Conservation (phyloP, 2,888 invertebrate species). For the Clivina fossor region DNA sequence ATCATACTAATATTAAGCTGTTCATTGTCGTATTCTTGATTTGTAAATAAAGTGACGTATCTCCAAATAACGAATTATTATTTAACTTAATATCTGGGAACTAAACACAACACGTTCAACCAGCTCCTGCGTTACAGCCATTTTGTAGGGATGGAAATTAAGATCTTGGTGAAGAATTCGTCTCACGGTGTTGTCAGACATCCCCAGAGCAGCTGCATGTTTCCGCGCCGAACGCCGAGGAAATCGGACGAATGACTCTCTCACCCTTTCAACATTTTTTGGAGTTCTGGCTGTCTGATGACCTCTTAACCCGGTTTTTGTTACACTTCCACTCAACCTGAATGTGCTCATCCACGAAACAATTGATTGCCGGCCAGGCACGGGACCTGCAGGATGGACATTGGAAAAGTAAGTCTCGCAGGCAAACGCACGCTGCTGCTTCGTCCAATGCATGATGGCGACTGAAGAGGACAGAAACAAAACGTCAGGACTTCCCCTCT, state of each 20-base stretch:
- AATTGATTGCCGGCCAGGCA: conserved; percentile 24
- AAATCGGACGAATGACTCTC: conserved; percentile 38
- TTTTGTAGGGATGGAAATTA: conserved; percentile 41
- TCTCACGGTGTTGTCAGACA: conserved; percentile 37
- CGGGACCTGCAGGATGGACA: conserved; percentile 13
- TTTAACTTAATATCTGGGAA: no score
- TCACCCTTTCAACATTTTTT: conserved; percentile 5
- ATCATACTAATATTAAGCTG: no score
- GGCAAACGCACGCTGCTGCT: conserved; percentile 35
- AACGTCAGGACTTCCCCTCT: conserved; percentile 24
- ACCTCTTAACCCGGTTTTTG: not conserved
- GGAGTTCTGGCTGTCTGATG: conserved; percentile 3
- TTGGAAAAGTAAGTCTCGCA: conserved; percentile 33
- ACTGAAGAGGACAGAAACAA: no score
- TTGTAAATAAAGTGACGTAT: no score
- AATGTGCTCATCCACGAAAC: not conserved
- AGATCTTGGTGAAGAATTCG: conserved; percentile 41
- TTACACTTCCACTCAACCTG: not conserved
- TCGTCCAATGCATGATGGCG: conserved; percentile 35
- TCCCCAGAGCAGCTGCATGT: conserved; percentile 41
- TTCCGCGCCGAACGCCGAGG: conserved; percentile 39
- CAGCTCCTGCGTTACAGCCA: conserved; percentile 34
- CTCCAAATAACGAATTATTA: no score
- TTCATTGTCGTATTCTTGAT: no score
- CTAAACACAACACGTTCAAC: conserved; percentile 35